phyloP scores from a whole-genome alignment of 1,140 invertebrate species.

The Solenopsis fugax region DNA sequence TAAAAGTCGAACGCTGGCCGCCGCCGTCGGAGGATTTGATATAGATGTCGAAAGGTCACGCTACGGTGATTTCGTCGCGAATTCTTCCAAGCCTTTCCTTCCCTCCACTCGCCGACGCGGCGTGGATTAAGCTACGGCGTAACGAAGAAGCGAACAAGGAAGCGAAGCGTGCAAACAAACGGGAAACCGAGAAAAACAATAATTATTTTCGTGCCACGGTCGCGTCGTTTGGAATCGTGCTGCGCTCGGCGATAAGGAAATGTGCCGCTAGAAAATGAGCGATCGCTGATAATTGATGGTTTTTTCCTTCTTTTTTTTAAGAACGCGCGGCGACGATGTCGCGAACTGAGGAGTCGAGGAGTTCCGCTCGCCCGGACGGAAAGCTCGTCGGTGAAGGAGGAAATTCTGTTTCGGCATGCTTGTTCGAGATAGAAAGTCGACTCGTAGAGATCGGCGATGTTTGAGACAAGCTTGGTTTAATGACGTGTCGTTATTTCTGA shows the following conservation, averaged over 20 bases:
- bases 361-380: conserved; percentile 28
- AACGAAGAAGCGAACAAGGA: conserved; percentile 61
- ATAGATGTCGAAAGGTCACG: conserved; percentile 62
- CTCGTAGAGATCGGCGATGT: not conserved
- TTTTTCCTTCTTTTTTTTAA: not conserved
- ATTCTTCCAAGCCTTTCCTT: conserved; percentile 61
- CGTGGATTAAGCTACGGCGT: conserved; percentile 43
- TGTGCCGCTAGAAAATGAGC: conserved; percentile 59
- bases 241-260: conserved; percentile 54
- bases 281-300: conserved; percentile 37
- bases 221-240: conserved; percentile 32
- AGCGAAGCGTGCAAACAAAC: conserved; percentile 68
- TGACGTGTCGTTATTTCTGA: not conserved
- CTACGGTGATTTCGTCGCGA: conserved; percentile 71
- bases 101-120: conserved; percentile 56
- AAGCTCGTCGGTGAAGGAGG: not conserved
- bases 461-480: conserved; percentile 9
- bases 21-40: conserved; percentile 14
- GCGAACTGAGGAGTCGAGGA: conserved; percentile 11
- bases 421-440: conserved; percentile 37
- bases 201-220: conserved; percentile 61
- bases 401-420: conserved; percentile 16
- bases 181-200: conserved; percentile 61
- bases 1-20: not conserved
- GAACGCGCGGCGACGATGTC: conserved; percentile 27